Evolutionary conservation across 64 coral and sea anemone species (phyloP), one percentile per base, ranked within the genome.

Genomic region (Stichodactyla mertensii): DNA sequence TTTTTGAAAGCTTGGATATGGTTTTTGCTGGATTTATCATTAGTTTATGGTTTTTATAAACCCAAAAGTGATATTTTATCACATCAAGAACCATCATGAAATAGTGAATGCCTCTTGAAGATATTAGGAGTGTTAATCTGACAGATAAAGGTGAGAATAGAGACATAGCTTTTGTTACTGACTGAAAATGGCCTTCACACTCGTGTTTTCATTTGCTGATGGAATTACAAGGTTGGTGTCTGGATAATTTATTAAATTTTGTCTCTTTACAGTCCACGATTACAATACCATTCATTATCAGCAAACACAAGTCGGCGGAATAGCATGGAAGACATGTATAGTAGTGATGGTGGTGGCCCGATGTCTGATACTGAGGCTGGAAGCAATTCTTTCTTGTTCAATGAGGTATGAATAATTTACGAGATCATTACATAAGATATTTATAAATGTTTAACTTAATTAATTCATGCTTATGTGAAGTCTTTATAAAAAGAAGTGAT

Each of bases 291-390:
- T 62, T 92, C 91, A 78, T 77, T 89, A 55, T 96, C 94, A 45
- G 94, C 91, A 16, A 96, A 92, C 77, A 80, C 91, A 61, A 96
- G 94, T 52, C 82, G 94, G 71, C 86, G 91, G 52, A 96, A 96
- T 84, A 96, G 94, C 70, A 86, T 90, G 86, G 94, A 96, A 66
- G 94, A 96, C 28, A 28, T 96, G 19, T 92, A 82, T n/a, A 55
- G 52, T 51, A 86, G 86, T 54, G 77, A 87, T 52, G 56, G 81
- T 58, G 85, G 84, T 83, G 62, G 89, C 0, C 54, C 91, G 22
- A 52, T 96, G 23, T 96, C 94, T 56, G 94, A 96, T 82, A 85
- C 89, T 77, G 94, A 96, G 82, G 91, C 94, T 5, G 86, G 88
- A 14, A 93, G 55, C 55, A 28, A 4, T 64, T 55, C 91, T 31